Evolutionary conservation across 2,797 vertebrate genomes (phyloP), one percentile per base, ranked within the genome.

Genomic region (Linurgus olivaceus): DNA sequence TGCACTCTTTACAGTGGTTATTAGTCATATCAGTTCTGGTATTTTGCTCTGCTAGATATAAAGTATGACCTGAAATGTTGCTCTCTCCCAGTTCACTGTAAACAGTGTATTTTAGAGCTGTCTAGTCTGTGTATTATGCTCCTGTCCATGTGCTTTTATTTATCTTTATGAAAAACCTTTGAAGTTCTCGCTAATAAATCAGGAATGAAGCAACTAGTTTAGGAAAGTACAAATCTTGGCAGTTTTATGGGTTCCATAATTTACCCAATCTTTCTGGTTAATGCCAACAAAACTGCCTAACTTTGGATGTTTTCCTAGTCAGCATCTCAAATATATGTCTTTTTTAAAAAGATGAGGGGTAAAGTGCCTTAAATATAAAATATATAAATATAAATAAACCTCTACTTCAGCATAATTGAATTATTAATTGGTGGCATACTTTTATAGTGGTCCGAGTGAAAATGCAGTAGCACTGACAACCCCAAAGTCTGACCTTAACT

Each of bases 131-230:
- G 86, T 95, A 96, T 97, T 98, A 96, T 97, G 95, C 73, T 96
- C 91, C 77, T 29, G 90, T 96, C 76, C 89, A 57, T 93, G 63
- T 95, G 90, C 90, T 96, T 96, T 97, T 97, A 97, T 97, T 98
- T 97, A 97, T 98, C 92, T 97, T 95, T 89, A 90, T 96, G 96
- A 94, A 86, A 96, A 86, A 96, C 91, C 86, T 85, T 52, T 78
- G 88, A 97, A 97, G 95, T 97, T 97, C 93, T 90, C 87, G 62
- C 84, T 97, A 96, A 96, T 98, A 97, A 97, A 97, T 97, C 97
- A 97, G 90, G 59, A 96, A 94, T 58, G 83, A 40, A 94, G 94
- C 96, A 97, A 96, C 96, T 96, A 94, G 84, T 97, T 97, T 92
- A 96, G 89, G 94, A 97, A 97, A 97, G 84, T 75, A 73, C 87